Evolutionary conservation across 2,113 vertebrate species (phyloP), one percentile per base, ranked within the genome.

Genomic region (Coptodon rendalli): DNA sequence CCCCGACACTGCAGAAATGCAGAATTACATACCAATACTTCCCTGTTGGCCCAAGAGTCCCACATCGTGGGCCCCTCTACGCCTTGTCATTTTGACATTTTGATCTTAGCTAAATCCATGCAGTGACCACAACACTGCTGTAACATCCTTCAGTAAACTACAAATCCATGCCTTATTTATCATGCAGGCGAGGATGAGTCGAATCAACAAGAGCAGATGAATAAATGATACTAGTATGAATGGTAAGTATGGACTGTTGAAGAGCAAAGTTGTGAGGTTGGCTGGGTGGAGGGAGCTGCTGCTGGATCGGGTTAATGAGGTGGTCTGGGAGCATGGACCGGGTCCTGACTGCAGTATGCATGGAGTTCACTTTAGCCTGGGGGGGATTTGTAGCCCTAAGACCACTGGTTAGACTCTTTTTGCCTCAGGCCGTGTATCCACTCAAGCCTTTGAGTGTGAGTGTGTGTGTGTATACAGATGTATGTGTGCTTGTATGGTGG

Each of bases 241-340:
- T 93, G 82, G 87, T 83, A 90, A 92, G 93, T 81, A 80, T 16
- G 71, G 22, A 81, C 14, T 81, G 85, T 83, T 8, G 90, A 59
- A 83, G 68, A 82, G 89, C 53, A 5, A 81, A 80, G 80, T 73
- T 84, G 86, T 7, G 45, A 19, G 78, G 79, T 50, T 7, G 50
- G 80, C 63, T 11, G 83, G 84, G 78, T 78, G 79, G 76, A 63
- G 86, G 78, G 78, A 76, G 14, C 53, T 78, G 85, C 84, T 88
- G 81, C 91, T 34, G 84, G 88, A 85, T 89, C 73, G 85, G 94
- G 94, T 94, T 96, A 96, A 96, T 96, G 95, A 96, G 95, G 93
- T 91, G 94, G 93, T 91, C 91, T 95, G 95, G 95, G 96, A 96
- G 92, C 71, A 85, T 73, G 84, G 90, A 89, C 88, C 53, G 52